Conservation (phyloP, 2,113 vertebrate genomes). For the Heptranchias perlo region DNA sequence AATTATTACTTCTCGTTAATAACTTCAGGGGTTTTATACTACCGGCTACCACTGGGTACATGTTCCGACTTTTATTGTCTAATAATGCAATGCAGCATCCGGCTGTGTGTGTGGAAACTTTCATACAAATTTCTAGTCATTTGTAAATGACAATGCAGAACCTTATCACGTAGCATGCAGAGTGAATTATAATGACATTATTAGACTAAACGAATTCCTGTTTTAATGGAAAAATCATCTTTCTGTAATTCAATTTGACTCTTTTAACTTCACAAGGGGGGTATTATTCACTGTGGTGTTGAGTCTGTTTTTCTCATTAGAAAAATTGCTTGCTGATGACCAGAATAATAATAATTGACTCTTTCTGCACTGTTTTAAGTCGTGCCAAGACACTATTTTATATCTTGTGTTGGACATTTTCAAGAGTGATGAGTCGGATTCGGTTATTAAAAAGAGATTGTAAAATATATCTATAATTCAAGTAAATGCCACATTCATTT, state of each 20-base stretch:
- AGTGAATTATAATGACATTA: slow-evolving; percentile 37
- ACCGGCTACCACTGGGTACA: neutral
- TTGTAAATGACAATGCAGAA: slow-evolving; percentile 36
- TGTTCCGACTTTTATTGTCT: neutral
- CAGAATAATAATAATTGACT: slow-evolving; percentile 1
- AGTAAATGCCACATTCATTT: neutral
- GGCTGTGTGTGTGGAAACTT: neutral
- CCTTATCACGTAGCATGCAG: slow-evolving; percentile 38
- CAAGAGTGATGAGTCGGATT: neutral
- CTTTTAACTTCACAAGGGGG: slow-evolving; percentile 15
- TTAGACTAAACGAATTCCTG: slow-evolving; percentile 36
- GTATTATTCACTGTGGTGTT: slow-evolving; percentile 30
- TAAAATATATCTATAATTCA: neutral
- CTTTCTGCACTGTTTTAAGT: neutral
- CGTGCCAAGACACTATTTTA: neutral
- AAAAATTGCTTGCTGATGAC: neutral
- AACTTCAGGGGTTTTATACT: neutral
- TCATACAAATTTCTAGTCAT: slow-evolving; percentile 26
- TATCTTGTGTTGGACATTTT: neutral
- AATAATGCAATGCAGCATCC: neutral
- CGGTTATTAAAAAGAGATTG: neutral
- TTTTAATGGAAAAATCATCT: slow-evolving; percentile 38
- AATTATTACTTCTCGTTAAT: neutral
- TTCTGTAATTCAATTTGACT: slow-evolving; percentile 24
- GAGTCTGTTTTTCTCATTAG: slow-evolving; percentile 10